A percentile compares a stretch with the other conserved stretches of the same genome.
Conservation (phyloP, 2,113 vertebrate genomes). For the Triplophysa dalaica region DNA sequence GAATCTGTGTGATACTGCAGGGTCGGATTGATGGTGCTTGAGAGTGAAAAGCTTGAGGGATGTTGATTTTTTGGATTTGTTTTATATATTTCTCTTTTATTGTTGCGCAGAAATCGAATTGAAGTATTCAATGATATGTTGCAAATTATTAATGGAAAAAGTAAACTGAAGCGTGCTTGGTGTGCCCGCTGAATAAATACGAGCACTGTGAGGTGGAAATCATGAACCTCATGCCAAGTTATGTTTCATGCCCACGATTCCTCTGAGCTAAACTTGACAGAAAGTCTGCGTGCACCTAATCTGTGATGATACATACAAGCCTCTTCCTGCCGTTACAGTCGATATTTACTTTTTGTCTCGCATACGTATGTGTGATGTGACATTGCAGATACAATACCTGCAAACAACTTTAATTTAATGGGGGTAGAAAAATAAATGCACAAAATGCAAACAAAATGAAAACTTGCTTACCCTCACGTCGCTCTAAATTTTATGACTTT, state of each 20-base stretch:
- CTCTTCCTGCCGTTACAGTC: neutral
- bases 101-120: slow-evolving; percentile 22
- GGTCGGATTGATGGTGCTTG: neutral
- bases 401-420: too few relatives aligned
- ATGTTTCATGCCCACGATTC: slow-evolving; percentile 7
- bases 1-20: neutral
- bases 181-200: slow-evolving; percentile 22
- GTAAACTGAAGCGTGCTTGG: neutral
- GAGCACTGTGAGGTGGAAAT: neutral
- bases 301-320: neutral
- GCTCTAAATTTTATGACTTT: too few relatives aligned
- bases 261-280: slow-evolving; percentile 10
- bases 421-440: too few relatives aligned
- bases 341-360: neutral
- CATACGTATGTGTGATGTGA: neutral
- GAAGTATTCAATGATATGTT: slow-evolving; percentile 6
- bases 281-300: neutral
- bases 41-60: neutral
- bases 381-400: too few relatives aligned
- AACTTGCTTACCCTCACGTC: too few relatives aligned
- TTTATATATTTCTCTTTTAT: neutral
- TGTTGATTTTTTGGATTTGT: neutral
- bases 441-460: too few relatives aligned
- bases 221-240: slow-evolving; percentile 6
- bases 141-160: slow-evolving; percentile 27